Base-by-base conservation (phyloP, 2,797 vertebrate genomes). In the Hylomyscus alleni region DNA sequence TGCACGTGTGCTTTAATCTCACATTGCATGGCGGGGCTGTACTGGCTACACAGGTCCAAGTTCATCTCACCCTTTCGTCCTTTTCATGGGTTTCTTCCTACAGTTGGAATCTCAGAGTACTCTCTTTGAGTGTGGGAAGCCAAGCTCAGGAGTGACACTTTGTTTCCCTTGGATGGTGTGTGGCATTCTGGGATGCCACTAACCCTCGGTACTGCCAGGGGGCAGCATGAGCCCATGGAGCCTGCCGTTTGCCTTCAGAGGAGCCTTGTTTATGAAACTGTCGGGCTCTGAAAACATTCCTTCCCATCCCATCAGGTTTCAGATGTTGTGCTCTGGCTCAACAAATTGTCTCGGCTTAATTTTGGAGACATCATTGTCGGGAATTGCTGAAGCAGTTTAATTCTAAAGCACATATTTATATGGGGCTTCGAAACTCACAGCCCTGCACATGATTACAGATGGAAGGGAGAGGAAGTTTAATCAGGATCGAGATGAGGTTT, bases 311-410 rank as follows among this genome's bases (percentile, higher is more conserved):
- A 96, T 98, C 97, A 47, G 54, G 94, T 97, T 98, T 98, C 97
- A 95, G 97, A 98, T 72, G 40, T 93, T 96, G 98, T 72, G 84
- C 96, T 98, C 93, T 97, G 98, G 96, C 96, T 97, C 98, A 98
- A 98, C 98, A 98, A 98, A 98, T 98, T 88, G 98, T 97, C 95
- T 52, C 3, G 91, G 97, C 96, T 97, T 98, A 98, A 98, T 98
- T 98, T 98, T 97, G 26, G 56, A 97, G 98, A 98, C 98, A 98
- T 98, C 97, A 97, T 98, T 98, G 98, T 98, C 98, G 97, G 89
- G 90, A 98, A 97, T 90, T 97, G 98, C 98, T 98, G 98, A 98
- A 98, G 91, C 97, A 97, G 98, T 98, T 98, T 98, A 98, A 98
- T 98, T 97, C 97, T 94, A 98, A 98, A 98, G 98, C 97, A 97